Base-by-base conservation (phyloP, 2,888 invertebrate genomes). In the Spodoptera littoralis region DNA sequence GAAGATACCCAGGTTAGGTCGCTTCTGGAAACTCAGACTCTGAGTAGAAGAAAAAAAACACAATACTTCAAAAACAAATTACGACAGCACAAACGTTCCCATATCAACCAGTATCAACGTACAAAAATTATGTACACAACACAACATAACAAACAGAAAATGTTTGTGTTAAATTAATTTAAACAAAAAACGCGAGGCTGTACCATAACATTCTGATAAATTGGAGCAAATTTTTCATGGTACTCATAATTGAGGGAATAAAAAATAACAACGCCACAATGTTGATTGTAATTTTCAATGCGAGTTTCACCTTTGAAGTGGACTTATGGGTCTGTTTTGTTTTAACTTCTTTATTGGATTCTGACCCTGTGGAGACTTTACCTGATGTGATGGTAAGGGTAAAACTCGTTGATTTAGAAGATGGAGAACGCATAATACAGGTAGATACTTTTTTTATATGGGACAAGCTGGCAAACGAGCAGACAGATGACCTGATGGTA, bases 201-300 rank as follows among this genome's bases (percentile, higher is more conserved):
- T 11, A 50, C 51, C 63, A 43, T 52, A 66, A 66, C 47, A 46
- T 52, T 30, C 49, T 65, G 70, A 75, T 70, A 65, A 75, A 75
- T 62, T 65, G 78, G 42, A 13, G 57, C 22, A 11, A 45, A 69
- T 61, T 60, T 77, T 74, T 63, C 70, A 61, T 56, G 56, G 60
- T n/a, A 24, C n/a, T 42, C 64, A 54, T 75, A 75, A 75, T 78
- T 67, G 67, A 45, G 56, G 44, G 22, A 42, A 65, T 75, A 74
- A 65, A 77, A 77, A 70, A 68, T 47, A 69, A 64, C 64, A 63
- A 47, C 46, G 42, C 18, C 54, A 58, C 64, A 75, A 55, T 62
- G 63, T 53, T 70, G 60, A 61, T 69, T 75, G 60, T 75, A 66
- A 78, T 70, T 53, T 68, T 60, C 62, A 58, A 60, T 60, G 78